These are phyloP conservation scores for Natator depressus DNA, from an alignment of 2,113 vertebrate genomes.

Conservation along the genomic window DNA sequence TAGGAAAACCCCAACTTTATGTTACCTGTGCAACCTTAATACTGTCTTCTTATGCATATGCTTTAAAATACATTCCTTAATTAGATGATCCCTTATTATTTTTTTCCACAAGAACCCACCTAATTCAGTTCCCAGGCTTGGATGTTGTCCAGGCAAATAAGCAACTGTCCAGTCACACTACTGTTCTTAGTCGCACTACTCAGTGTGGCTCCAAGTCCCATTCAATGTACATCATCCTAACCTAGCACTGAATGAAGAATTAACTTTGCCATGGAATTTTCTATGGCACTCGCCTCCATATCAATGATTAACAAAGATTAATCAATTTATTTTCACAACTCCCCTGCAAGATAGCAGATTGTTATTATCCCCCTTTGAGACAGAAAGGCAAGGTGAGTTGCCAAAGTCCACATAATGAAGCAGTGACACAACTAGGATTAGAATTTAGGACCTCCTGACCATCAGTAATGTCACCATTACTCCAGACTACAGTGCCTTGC, in stretches of 20 bases:
- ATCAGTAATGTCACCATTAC: background rate
- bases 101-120: fast-evolving
- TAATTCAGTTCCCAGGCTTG: fast-evolving
- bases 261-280: background rate
- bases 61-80: background rate
- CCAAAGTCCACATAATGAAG: background rate
- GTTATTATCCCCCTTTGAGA: background rate
- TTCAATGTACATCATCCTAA: background rate
- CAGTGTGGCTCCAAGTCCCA: background rate
- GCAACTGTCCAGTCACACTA: background rate
- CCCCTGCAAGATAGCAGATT: background rate
- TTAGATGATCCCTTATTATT: background rate
- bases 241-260: background rate
- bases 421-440: background rate
- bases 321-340: background rate
- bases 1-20: background rate
- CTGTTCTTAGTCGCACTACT: background rate
- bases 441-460: background rate
- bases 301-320: background rate
- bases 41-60: background rate
- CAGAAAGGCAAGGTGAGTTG: background rate
- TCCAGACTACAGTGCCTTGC: background rate
- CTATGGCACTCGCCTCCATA: background rate
- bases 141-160: background rate
- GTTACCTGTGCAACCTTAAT: background rate